Base-by-base conservation (phyloP, 37 sponge, comb jelly and placozoan species). In the Halisarca cf. caerulea region DNA sequence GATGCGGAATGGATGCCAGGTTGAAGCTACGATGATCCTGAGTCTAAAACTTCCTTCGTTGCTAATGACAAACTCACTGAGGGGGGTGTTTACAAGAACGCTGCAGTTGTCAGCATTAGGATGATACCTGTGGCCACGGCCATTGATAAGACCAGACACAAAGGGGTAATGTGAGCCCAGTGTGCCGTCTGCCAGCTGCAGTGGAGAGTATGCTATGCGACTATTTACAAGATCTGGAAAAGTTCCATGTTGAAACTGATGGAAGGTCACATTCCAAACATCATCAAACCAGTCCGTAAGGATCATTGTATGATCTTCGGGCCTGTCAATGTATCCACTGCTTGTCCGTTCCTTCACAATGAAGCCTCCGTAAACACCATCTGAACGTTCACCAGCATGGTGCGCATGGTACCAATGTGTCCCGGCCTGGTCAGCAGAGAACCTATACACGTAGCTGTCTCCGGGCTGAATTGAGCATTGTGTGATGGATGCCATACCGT, bases 351-450 rank as follows among this genome's bases (percentile, higher is more conserved):
- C 96, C 37, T 70, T 58, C 59, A 92, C 66, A 54, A 96, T 45
- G 8, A 92, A 72, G 2, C 61, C 89, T 32, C 96, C 96, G 73
- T 80, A 86, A 20, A 84, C 28, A 1, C 91, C 91, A 58, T 91
- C 90, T 0, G 85, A 53, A 34, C 92, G 66, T 59, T 94, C 89
- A 25, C 79, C 68, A n/a, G 45, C 88, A 30, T 57, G 71, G 28
- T 96, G 96, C 39, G 89, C 57, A 41, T 95, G 96, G 79, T 92
- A 95, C 96, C 92, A 95, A 62, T 85, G 88, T 7, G 96, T 88
- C 3, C 96, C 96, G 42, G 91, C 45, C 33, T 71, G 83, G 6
- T 82, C 80, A 4, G 81, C 82, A 37, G 72, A 54, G 70, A 90
- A 88, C 38, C 45, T 5, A 6, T 74, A 74, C 77, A 74, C 77